Evolutionary conservation across 2,797 vertebrate genomes (phyloP), one percentile per base, ranked within the genome.

Genomic region (Smutsia temminckii): DNA sequence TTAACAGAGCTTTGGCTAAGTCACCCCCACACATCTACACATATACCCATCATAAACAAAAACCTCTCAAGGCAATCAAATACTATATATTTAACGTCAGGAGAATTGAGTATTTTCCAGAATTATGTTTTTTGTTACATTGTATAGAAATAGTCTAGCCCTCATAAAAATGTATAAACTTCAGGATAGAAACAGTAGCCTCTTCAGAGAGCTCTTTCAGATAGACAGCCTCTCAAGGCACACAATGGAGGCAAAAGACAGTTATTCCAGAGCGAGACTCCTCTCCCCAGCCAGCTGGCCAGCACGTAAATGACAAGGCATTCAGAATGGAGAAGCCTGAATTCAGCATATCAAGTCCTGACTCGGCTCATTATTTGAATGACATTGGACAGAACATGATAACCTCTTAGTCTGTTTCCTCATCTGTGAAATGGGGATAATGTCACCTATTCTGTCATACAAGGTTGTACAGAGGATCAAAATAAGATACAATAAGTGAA

Each of bases 101-200:
- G 16, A 93, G 64, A 88, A 77, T 40, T 51, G 37, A 90, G 29
- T 84, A 75, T 32, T 80, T 96, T 92, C 37, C 59, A 68, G 68
- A 88, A 59, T 69, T 57, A 59, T 75, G 10, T 84, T 59, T 66
- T 95, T 85, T 74, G 27, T 23, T 74, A 66, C 2, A 87, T 27
- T 84, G 37, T 78, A 0, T 37, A 88, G 61, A 81, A 93, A 87
- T 59, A 83, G 3, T 59, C 72, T 11, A 46, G 34, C 61, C 7
- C 4, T 40, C 75, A 21, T 80, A 4, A 85, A 94, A 84, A 81
- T 40, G 3, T 64, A 3, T n/a, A 77, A 63, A 59, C 61, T 89
- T 83, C 49, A 79, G 63, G 23, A 80, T 32, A 79, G 42, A 49
- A 92, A 79, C 37, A 89, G 75, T 1, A 75, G 9, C 10, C 8